A percentile compares a stretch with the other conserved stretches of the same genome.
Evolutionary conservation across 1,140 invertebrate species (phyloP).

Genomic region (Vollenhovia emeryi): DNA sequence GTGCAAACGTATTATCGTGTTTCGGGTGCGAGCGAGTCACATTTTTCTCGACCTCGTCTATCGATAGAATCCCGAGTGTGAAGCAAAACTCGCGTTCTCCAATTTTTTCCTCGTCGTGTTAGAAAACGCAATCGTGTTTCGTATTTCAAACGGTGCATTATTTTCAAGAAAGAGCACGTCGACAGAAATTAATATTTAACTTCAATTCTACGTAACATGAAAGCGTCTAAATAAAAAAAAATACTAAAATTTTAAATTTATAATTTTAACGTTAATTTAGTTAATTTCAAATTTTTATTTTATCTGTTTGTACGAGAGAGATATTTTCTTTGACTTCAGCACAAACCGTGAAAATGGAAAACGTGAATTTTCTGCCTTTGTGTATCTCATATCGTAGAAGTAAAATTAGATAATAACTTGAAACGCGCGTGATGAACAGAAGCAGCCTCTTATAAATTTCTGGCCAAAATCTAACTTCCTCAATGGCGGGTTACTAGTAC

Average conservation of each 20-base stretch:
- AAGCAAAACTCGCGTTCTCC: conserved; percentile 8
- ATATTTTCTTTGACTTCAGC: not conserved
- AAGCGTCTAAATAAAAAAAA: not conserved
- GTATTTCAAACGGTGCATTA: not conserved
- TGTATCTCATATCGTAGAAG: not conserved
- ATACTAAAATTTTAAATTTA: too few relatives aligned
- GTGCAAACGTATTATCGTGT: conserved; percentile 62
- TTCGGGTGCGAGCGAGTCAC: conserved; percentile 59
- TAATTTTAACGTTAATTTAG: too few relatives aligned
- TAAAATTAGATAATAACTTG: conserved; percentile 24
- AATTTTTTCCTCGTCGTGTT: conserved; percentile 19
- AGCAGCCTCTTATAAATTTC: conserved; percentile 32
- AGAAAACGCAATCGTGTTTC: not conserved
- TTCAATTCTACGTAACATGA: not conserved
- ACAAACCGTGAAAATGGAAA: not conserved
- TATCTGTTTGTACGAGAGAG: not conserved
- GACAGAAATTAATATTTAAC: not conserved
- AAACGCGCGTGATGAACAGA: conserved; percentile 7
- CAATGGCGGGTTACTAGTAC: conserved; percentile 50
- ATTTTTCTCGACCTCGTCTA: conserved; percentile 53
- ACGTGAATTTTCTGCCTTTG: not conserved
- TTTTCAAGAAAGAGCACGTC: not conserved
- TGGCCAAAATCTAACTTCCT: conserved; percentile 50
- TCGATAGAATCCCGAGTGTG: conserved; percentile 28
- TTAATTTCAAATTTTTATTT: too few relatives aligned